Base-by-base conservation (phyloP, 30 jellyfish, hydroid and myxozoan genomes). In the Pelagia noctiluca region DNA sequence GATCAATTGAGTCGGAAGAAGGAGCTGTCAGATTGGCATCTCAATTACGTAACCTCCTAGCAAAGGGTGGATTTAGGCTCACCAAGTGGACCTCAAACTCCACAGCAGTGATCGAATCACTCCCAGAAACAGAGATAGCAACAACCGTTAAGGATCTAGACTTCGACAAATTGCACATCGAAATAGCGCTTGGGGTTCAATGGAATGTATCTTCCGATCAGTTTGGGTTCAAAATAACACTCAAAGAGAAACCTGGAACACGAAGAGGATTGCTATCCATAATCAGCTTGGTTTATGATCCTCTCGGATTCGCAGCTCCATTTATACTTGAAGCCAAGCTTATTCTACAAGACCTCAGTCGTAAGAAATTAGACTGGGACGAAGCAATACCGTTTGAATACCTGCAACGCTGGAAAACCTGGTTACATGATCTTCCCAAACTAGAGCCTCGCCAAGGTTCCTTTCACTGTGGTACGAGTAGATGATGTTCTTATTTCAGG, bases 11-110 rank as follows among this genome's bases (percentile, higher is more conserved):
- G 23, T 38, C 28, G 2, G 48, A 47, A 23, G 76, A 80, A 18
- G 86, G 63, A 37, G 96, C 88, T 29, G 67, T 66, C 68, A 37
- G 71, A 3, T 13, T 69, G 36, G 64, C 42, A n/a, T 19, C 47
- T 18, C 38, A 87, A 35, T 84, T 79, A 22, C 60, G 49, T 3
- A 81, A 70, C 67, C 72, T 87, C 12, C 60, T 78, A 33, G 35
- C 76, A 13, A 57, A 16, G 29, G 96, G 96, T 38, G 92, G 96
- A 26, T 87, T 87, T 69, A 50, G 30, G 19, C 31, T 87, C 19
- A 78, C 84, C 11, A 78, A 87, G 60, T 78, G 92, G 88, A 35
- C 30, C 31, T 63, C 89, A 76, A 68, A 71, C 73, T 63, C 36
- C 13, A 68, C 66, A 25, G 81, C 29, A 35, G 92, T 87, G 32